Evolutionary conservation across 2,797 vertebrate species (phyloP).

Genomic region (Phalloptychus januarius): DNA sequence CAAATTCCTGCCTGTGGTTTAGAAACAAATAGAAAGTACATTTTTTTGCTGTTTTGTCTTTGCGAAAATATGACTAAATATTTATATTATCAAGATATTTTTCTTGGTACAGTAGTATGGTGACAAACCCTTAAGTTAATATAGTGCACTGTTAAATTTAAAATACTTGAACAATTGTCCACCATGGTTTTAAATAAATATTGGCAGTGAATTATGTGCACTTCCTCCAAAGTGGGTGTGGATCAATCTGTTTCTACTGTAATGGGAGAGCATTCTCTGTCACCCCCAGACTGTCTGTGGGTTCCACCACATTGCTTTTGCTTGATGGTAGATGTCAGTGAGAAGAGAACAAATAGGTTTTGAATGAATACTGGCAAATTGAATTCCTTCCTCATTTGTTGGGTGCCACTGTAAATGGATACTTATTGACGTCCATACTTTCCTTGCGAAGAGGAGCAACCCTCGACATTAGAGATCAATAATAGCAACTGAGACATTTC

Average conservation of each 20-base stretch:
- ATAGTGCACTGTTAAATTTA: constrained; percentile 9
- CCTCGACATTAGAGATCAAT: constrained; percentile 60
- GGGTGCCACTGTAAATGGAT: constrained; percentile 69
- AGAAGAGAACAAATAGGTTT: constrained; percentile 72
- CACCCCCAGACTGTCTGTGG: constrained; percentile 63
- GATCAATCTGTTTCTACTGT: constrained; percentile 63
- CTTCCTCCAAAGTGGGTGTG: constrained; percentile 20
- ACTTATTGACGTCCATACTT: constrained; percentile 66
- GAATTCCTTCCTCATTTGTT: constrained; percentile 73
- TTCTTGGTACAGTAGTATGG: not conserved
- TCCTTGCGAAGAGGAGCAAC: constrained; percentile 57
- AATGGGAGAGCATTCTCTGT: constrained; percentile 57
- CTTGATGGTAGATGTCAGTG: constrained; percentile 73
- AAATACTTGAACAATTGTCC: constrained; percentile 33
- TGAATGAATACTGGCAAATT: constrained; percentile 78
- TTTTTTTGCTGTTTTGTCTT: not conserved
- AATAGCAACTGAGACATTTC: constrained; percentile 53
- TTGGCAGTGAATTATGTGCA: constrained; percentile 36
- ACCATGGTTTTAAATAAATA: constrained; percentile 38
- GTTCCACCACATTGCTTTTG: constrained; percentile 75
- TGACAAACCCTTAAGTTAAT: not conserved
- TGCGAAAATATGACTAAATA: not conserved
- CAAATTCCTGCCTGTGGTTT: not conserved
- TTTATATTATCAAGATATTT: not conserved
- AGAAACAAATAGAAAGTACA: not conserved